Evolutionary conservation across 2,888 invertebrate species (phyloP).

Genomic region (Hetaerina titia): DNA sequence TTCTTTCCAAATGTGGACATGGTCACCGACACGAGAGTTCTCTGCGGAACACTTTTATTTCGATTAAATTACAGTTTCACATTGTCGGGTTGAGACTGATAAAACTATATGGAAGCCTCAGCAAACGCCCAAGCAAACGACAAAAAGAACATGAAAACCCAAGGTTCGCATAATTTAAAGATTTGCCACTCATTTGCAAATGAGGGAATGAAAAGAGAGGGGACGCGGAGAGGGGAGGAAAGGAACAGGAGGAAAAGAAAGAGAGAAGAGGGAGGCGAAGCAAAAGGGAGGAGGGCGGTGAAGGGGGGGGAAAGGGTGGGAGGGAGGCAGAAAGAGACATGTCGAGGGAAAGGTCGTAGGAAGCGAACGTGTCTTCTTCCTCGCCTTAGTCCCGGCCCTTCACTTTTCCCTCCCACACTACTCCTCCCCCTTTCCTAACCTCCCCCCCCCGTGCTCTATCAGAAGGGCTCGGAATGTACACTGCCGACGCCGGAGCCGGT

Average conservation of each 20-base stretch:
- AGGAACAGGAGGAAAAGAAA: neutral
- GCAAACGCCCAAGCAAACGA: too few species aligned
- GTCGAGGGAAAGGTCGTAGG: constrained; percentile 31
- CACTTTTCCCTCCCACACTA: neutral
- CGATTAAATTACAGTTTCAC: too few species aligned
- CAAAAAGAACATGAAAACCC: too few species aligned
- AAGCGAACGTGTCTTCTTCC: constrained; percentile 41
- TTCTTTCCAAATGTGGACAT: too few species aligned
- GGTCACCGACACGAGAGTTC: too few species aligned
- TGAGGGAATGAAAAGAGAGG: neutral
- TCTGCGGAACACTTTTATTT: too few species aligned
- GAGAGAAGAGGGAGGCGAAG: neutral
- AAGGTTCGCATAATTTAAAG: too few species aligned
- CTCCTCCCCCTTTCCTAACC: neutral
- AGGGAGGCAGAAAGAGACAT: neutral
- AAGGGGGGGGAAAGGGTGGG: neutral
- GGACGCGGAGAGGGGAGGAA: neutral
- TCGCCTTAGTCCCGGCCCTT: neutral
- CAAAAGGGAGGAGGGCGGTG: neutral
- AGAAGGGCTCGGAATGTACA: constrained; percentile 30
- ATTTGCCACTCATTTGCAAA: too few species aligned
- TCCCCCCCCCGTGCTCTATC: neutral
- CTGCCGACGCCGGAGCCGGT: neutral
- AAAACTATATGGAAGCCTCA: too few species aligned
- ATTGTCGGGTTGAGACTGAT: too few species aligned